Base-by-base conservation (phyloP, 2,888 invertebrate species). In the Lycaena phlaeas region DNA sequence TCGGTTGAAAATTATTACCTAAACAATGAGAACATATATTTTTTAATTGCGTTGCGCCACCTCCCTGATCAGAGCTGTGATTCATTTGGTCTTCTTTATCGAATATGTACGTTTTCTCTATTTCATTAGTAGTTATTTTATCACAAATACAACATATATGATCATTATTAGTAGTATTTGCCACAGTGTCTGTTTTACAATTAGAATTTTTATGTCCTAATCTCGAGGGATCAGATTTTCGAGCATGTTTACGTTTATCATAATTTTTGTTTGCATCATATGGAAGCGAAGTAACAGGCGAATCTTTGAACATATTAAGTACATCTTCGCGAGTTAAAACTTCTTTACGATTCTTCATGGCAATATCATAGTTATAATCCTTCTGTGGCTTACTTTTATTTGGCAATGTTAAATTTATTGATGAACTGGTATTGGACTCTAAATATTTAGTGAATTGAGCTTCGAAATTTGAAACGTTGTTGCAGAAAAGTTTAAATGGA, bases 31-130 rank as follows among this genome's bases (percentile, higher is more conserved):
- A 74, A 45, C 84, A 84, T 6, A 84, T 70, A 2, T 82, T 70
- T 49, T 84, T 84, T 0, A 81, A 48, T 46, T 75, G 71, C 0
- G 69, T 69, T 0, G 68, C 65, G 38, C 59, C 56, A 51, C 74
- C 76, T 45, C 68, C 73, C 25, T 74, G 73, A 0, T 77, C 75
- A 34, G 69, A 74, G 38, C 75, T 61, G 31, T 78, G 74, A 2
- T 79, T 36, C 37, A 71, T 70, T 34, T 84, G 82, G 27, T 84
- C 84, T 61, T 82, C 84, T 22, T 77, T 81, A 40, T 82, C 78
- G 39, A 84, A 84, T 0, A 84, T 51, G 42, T 79, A 84, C 2
- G 78, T 46, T 41, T 82, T 82, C 17, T 82, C 79, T 1, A 57
- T 39, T 38, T 50, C 59, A 9, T 68, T 69, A 11, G 69, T 64